These are phyloP conservation scores for Lophura nycthemera DNA, from an alignment of 2,113 vertebrate genomes.

Conservation along the genomic window DNA sequence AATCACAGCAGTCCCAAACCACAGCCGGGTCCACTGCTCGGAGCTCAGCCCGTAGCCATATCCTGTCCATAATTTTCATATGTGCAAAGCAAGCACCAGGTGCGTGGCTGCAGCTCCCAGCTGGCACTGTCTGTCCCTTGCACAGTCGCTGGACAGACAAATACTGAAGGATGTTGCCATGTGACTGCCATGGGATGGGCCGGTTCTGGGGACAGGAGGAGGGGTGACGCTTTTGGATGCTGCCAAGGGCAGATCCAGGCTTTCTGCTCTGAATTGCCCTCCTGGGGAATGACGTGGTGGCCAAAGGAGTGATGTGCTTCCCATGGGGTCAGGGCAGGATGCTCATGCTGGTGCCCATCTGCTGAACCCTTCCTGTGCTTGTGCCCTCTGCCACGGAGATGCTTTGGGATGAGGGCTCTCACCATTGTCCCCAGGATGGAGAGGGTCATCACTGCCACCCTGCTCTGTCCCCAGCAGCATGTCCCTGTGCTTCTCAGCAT, in stretches of 20 bases:
- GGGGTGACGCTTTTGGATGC: not conserved
- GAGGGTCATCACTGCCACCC: not conserved
- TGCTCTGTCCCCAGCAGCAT: not conserved
- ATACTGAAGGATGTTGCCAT: accelerated
- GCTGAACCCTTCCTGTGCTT: not conserved
- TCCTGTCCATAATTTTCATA: not conserved
- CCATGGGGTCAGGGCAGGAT: not conserved
- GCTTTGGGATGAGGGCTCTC: not conserved
- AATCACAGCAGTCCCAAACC: not conserved
- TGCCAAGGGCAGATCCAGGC: not conserved
- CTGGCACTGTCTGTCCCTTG: not conserved
- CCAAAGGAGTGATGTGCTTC: not conserved
- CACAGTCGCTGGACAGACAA: accelerated
- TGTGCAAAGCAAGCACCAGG: not conserved
- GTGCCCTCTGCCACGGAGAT: accelerated
- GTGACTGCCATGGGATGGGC: accelerated
- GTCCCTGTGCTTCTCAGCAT: not conserved
- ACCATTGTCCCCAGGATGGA: accelerated
- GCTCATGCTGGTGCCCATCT: not conserved
- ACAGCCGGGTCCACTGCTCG: not conserved
- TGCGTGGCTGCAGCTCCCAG: not conserved
- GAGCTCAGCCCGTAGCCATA: not conserved
- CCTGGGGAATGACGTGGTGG: not conserved
- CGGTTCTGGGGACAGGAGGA: not conserved
- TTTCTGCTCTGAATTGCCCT: not conserved